Conservation (phyloP, 2,888 invertebrate species). For the Caenorhabditis imperialis region DNA sequence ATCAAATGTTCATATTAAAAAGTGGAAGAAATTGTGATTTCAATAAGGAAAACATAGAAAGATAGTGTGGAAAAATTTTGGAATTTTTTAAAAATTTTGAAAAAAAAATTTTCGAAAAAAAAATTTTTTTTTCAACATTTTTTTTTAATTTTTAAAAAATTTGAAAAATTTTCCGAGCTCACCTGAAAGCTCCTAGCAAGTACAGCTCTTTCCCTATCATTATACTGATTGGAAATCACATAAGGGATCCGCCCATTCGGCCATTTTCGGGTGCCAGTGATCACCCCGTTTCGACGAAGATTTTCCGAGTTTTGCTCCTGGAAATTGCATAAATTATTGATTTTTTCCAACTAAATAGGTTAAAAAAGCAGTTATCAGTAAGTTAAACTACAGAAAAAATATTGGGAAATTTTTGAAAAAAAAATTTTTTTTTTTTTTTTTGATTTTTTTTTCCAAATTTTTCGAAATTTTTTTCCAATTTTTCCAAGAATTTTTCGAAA, state of each 20-base stretch:
- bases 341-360: background rate
- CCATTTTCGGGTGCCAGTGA: constrained; percentile 76
- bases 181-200: constrained; percentile 73
- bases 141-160: background rate
- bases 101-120: constrained; percentile 1
- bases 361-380: background rate
- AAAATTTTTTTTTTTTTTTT: background rate
- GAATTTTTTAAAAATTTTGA: constrained; percentile 19
- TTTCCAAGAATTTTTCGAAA: constrained; percentile 9
- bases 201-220: constrained; percentile 75
- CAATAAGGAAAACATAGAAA: too few species aligned
- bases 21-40: too few species aligned
- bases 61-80: too few species aligned
- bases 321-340: constrained; percentile 14
- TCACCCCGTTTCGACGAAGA: constrained; percentile 73
- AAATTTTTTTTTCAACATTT: background rate
- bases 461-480: too few species aligned
- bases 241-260: constrained; percentile 78
- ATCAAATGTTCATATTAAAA: background rate
- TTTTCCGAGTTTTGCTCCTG: constrained; percentile 54
- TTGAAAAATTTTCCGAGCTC: background rate
- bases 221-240: constrained; percentile 76
- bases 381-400: background rate
- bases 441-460: too few species aligned
- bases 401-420: background rate